Evolutionary conservation across 2,888 invertebrate species (phyloP), one percentile per base, ranked within the genome.

Genomic region (Microchrysa polita): DNA sequence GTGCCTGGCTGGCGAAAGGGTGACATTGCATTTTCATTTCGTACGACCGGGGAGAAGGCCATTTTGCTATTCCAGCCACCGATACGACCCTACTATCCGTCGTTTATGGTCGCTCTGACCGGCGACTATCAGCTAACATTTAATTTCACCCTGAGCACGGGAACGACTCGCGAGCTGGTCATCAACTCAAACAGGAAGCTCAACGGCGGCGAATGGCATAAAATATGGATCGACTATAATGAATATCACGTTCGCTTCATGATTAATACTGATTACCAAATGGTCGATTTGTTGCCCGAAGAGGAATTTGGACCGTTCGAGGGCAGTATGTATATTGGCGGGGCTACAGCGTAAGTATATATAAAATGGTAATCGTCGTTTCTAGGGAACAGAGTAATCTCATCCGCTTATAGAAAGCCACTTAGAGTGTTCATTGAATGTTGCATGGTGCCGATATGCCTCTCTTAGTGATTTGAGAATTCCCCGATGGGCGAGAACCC

Each of bases 181-280:
- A 93, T 97, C 76, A 91, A 92, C 80, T 95, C 95, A 2, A 90
- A 91, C 77, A 87, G 92, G 60, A 91, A 92, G 81, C 87, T 97
- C 63, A 96, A 96, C 82, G 93, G 93, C 67, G 97, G 96, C 0
- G 95, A 96, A 82, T 97, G 97, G 97, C 97, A 97, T 83, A 95
- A 96, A 85, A 92, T 97, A 77, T 94, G 95, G 93, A 94, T 97
- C 76, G 96, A 97, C 86, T 95, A 96, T 82, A 96, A 96, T 85
- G 92, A 93, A 82, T 94, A 96, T 83, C 96, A 96, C 83, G 95
- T 96, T 44, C 87, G 96, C 77, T 95, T 96, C 81, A 95, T 95
- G 92, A 91, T 96, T 77, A 96, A 96, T 81, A 93, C 93, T 44
- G 93, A 95, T 81, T 93, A 91, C 80, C 91, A 93, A 86, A 95